Evolutionary conservation across 1,140 invertebrate species (phyloP).

Genomic region (Leptinotarsa lineolata): DNA sequence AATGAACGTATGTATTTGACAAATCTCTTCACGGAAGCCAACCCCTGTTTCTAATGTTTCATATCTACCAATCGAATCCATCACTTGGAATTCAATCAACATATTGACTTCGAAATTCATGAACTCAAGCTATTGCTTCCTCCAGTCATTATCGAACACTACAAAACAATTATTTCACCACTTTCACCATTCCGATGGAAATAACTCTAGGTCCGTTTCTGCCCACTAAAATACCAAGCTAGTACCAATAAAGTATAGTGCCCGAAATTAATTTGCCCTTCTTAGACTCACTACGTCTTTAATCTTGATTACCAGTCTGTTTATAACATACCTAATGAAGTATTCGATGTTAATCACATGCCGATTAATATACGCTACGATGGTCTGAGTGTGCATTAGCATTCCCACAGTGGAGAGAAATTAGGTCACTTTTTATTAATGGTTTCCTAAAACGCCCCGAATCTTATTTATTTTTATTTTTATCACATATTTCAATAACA

Average conservation of each 20-base stretch:
- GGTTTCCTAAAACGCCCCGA: background rate
- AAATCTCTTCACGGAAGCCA: too few species aligned
- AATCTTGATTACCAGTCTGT: background rate
- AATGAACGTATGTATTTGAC: too few species aligned
- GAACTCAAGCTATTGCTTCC: too few species aligned
- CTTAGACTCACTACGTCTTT: background rate
- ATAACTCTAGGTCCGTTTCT: background rate
- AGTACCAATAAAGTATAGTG: background rate
- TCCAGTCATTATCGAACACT: too few species aligned
- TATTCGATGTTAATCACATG: background rate
- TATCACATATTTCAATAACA: too few species aligned
- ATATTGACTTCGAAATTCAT: too few species aligned
- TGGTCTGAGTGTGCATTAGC: background rate
- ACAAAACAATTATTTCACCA: too few species aligned
- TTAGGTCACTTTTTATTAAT: background rate
- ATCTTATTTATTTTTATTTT: too few species aligned
- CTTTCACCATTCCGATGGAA: background rate
- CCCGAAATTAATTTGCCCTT: background rate
- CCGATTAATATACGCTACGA: background rate
- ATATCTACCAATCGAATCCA: too few species aligned
- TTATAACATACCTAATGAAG: background rate
- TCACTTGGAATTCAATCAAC: too few species aligned
- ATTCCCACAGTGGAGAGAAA: background rate
- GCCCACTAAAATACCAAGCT: background rate
- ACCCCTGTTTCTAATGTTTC: too few species aligned